Conservation (phyloP, 1,140 invertebrate genomes). For the Cylas formicarius region DNA sequence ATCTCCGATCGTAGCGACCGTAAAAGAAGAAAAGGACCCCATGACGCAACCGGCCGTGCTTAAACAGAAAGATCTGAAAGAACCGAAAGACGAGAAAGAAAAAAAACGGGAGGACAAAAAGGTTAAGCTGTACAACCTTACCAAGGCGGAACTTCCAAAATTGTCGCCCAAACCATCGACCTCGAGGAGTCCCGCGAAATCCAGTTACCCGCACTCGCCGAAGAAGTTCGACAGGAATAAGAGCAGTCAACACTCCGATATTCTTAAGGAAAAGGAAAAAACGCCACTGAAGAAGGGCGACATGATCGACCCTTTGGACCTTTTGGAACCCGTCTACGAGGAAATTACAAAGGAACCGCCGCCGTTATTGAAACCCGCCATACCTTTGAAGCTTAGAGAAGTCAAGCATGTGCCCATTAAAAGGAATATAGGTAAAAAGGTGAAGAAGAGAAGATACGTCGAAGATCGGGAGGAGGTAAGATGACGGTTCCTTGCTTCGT, state of each 20-base stretch:
- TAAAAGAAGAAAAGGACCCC: conserved; percentile 4
- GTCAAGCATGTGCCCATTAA: conserved; percentile 5
- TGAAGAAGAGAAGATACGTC: conserved; percentile 22
- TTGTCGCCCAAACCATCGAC: conserved; percentile 2
- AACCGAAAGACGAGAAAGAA: conserved; percentile 6
- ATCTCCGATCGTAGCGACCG: not conserved
- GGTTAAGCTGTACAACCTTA: not conserved
- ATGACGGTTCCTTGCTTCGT: not conserved
- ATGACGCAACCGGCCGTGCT: conserved; percentile 5
- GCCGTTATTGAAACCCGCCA: conserved; percentile 9
- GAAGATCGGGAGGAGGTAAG: conserved; percentile 24
- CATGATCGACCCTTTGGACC: conserved; percentile 29
- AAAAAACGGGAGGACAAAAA: conserved; percentile 10
- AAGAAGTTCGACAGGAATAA: conserved; percentile 9
- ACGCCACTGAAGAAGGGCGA: conserved; percentile 17
- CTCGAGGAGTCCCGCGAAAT: not conserved
- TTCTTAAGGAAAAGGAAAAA: conserved; percentile 13
- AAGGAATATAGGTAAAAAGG: conserved; percentile 13
- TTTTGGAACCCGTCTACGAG: conserved; percentile 32
- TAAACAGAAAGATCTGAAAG: conserved; percentile 9
- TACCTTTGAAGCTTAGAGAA: conserved; percentile 14
- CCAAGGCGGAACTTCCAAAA: not conserved
- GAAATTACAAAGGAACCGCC: conserved; percentile 26
- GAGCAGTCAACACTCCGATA: not conserved
- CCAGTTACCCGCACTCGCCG: not conserved